These are phyloP conservation scores for Diceros bicornis DNA, from an alignment of 2,797 vertebrate species.

Conservation along the genomic window DNA sequence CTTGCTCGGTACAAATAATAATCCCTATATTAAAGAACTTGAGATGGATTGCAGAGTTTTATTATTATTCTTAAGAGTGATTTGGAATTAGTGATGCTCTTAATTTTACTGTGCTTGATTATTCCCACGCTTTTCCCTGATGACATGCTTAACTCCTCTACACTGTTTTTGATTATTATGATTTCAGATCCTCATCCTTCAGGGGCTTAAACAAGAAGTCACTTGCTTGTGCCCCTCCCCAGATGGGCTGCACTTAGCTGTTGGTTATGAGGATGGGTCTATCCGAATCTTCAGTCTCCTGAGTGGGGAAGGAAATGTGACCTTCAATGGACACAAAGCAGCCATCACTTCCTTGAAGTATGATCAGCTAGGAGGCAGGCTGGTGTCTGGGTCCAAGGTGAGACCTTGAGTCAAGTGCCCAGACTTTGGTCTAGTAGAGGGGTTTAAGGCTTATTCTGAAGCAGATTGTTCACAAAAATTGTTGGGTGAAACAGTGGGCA, in stretches of 20 bases:
- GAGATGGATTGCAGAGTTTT: neutral
- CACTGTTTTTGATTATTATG: constrained; percentile 62
- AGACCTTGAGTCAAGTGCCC: constrained; percentile 55
- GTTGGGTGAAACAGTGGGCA: neutral
- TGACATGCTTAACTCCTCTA: neutral
- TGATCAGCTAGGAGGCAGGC: constrained; percentile 94
- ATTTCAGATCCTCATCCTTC: constrained; percentile 95
- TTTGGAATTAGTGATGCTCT: neutral
- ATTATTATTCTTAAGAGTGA: neutral
- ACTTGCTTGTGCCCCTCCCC: constrained; percentile 95
- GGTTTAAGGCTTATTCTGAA: neutral
- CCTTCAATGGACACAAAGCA: constrained; percentile 98
- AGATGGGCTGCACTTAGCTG: constrained; percentile 95
- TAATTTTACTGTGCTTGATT: neutral
- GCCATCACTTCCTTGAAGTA: constrained; percentile 94
- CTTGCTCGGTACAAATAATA: constrained; percentile 17
- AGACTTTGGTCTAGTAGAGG: neutral
- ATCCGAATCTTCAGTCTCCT: constrained; percentile 95
- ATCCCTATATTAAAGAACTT: constrained; percentile 3
- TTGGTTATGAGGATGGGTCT: constrained; percentile 97
- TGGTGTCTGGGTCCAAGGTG: constrained; percentile 97
- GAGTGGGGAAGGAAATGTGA: constrained; percentile 93
- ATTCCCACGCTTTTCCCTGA: neutral
- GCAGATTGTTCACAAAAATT: neutral
- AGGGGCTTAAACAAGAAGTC: constrained; percentile 96